Percentiles rank a stretch among this genome's conserved stretches.
These are phyloP conservation scores for Heliconius eleuchia DNA, from an alignment of 1,140 invertebrate species.

Conservation along the genomic window DNA sequence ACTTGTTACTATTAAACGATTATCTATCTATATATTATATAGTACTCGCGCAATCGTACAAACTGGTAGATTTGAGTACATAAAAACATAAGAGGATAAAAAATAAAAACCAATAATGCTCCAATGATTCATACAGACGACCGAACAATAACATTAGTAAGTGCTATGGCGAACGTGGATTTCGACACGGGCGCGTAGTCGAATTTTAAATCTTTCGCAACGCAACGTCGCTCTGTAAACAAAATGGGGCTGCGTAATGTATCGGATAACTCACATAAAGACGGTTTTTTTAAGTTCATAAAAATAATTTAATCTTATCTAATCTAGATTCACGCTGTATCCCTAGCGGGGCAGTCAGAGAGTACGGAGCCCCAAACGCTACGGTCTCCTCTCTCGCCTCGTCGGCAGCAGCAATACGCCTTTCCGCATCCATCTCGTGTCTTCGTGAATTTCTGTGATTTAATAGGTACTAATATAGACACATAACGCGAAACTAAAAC, in stretches of 20 bases:
- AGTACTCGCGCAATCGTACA: neutral
- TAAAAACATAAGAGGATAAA: constrained; percentile 8
- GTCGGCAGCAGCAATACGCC: too few relatives aligned
- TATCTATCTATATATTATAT: too few relatives aligned
- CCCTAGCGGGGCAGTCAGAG: too few relatives aligned
- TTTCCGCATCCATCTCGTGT: too few relatives aligned
- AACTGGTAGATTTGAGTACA: neutral
- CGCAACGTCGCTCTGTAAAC: constrained; percentile 20
- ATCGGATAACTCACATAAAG: neutral
- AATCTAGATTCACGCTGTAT: too few relatives aligned
- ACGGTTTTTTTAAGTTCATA: neutral
- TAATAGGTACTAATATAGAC: too few relatives aligned
- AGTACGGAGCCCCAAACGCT: too few relatives aligned
- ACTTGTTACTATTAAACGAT: too few relatives aligned
- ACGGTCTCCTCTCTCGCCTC: too few relatives aligned
- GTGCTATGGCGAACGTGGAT: constrained; percentile 21
- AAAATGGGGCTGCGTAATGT: constrained; percentile 16
- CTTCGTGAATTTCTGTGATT: too few relatives aligned
- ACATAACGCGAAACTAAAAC: too few relatives aligned
- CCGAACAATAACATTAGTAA: constrained; percentile 12
- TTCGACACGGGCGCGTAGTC: constrained; percentile 24
- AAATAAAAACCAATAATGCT: constrained; percentile 2
- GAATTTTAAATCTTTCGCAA: constrained; percentile 27
- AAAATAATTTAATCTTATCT: neutral
- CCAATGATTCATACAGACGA: constrained; percentile 10